Conservation (phyloP, 2,888 invertebrate genomes). For the Acleris holmiana region DNA sequence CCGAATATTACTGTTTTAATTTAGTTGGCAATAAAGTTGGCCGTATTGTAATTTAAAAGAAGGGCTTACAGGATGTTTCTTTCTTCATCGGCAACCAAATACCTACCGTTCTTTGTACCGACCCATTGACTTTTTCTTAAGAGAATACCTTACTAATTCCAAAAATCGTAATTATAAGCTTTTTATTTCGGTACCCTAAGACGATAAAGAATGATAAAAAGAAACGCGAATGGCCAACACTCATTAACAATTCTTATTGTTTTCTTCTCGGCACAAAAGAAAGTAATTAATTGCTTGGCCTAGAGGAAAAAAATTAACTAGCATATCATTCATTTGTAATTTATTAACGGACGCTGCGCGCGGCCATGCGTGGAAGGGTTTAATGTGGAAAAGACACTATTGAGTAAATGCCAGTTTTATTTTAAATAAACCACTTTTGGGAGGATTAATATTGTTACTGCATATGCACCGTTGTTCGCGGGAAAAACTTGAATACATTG, state of each 20-base stretch:
- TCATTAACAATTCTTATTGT: constrained; percentile 75
- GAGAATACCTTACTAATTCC: constrained; percentile 1
- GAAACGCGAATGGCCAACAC: constrained; percentile 55
- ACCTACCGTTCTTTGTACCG: too few species aligned
- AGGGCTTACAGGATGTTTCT: too few species aligned
- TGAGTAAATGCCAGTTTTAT: too few species aligned
- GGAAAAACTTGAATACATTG: too few species aligned
- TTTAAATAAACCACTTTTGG: too few species aligned
- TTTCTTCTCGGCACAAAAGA: constrained; percentile 62
- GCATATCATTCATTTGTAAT: constrained; percentile 25
- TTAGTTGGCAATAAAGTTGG: too few species aligned
- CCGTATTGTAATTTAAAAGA: too few species aligned
- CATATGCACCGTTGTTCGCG: too few species aligned
- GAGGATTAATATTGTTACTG: too few species aligned
- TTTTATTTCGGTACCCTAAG: constrained; percentile 38
- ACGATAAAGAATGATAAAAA: constrained; percentile 48
- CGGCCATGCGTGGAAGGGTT: constrained; percentile 8
- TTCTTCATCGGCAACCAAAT: too few species aligned
- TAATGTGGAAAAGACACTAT: not conserved
- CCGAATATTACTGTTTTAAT: too few species aligned
- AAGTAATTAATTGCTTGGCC: constrained; percentile 70
- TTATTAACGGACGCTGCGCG: constrained; percentile 6
- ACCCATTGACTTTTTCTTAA: not conserved
- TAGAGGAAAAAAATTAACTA: constrained; percentile 45
- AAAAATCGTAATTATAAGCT: constrained; percentile 15